Evolutionary conservation across 1,140 invertebrate genomes (phyloP).

Genomic region (Macrostomum lignano): DNA sequence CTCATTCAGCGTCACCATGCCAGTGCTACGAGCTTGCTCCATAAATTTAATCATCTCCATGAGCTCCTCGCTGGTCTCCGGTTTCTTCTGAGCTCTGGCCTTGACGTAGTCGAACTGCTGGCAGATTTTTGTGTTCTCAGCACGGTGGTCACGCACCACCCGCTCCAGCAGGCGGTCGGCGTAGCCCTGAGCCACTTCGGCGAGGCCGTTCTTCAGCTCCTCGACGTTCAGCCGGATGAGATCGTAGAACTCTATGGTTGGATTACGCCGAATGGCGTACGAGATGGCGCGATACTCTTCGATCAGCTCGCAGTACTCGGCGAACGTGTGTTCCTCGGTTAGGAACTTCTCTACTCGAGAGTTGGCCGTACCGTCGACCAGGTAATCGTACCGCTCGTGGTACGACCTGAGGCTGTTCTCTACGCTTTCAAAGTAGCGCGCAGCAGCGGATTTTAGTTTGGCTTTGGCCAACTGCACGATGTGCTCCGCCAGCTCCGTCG

Average conservation of each 20-base stretch:
- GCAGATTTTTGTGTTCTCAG: conserved; percentile 13
- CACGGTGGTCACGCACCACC: conserved; percentile 19
- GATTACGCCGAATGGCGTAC: conserved; percentile 18
- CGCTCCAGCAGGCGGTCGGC: conserved; percentile 16
- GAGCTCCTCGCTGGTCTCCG: conserved; percentile 21
- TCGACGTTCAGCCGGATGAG: conserved; percentile 25
- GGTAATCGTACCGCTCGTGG: conserved; percentile 22
- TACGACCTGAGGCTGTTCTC: conserved; percentile 1
- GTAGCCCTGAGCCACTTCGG: conserved; percentile 14
- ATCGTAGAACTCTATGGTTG: conserved; percentile 22
- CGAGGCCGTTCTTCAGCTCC: conserved; percentile 20
- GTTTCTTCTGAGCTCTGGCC: conserved; percentile 15
- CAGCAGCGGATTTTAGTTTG: conserved; percentile 12
- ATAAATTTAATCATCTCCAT: conserved; percentile 22
- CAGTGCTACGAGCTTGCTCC: conserved; percentile 15
- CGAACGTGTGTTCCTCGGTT: conserved; percentile 21
- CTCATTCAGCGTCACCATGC: conserved; percentile 18
- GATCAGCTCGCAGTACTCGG: conserved; percentile 24
- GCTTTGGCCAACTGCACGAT: no score
- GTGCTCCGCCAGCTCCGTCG: no score
- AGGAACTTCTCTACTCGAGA: conserved; percentile 20
- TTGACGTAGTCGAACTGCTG: conserved; percentile 16
- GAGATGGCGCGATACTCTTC: conserved; percentile 19
- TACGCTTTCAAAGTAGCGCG: conserved; percentile 5
- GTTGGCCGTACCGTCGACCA: conserved; percentile 23